These are phyloP conservation scores for Nothoprocta pentlandii DNA, from an alignment of 2,113 vertebrate genomes.

Conservation along the genomic window DNA sequence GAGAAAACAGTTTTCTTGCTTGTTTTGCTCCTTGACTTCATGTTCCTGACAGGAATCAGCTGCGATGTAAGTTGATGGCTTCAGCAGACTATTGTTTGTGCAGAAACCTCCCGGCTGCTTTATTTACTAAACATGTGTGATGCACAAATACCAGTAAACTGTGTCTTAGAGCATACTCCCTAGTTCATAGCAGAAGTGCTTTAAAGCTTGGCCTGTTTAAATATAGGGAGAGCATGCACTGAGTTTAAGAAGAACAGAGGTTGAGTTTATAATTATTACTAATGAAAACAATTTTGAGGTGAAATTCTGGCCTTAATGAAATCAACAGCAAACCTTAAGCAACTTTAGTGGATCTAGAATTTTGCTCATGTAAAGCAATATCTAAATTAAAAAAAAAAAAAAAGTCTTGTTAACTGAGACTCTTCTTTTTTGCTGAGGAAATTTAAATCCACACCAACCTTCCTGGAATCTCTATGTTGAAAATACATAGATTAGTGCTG, in stretches of 20 bases:
- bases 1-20: conserved; percentile 14
- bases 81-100: conserved; percentile 53
- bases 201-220: conserved; percentile 24
- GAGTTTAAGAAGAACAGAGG: not conserved
- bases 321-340: not conserved
- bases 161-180: conserved; percentile 6
- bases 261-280: not conserved
- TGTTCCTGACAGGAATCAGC: conserved; percentile 50
- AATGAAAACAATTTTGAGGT: not conserved
- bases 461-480: not conserved
- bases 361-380: not conserved
- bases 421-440: not conserved
- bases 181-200: conserved; percentile 4
- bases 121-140: conserved; percentile 69
- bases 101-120: conserved; percentile 56
- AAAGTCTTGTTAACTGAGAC: not conserved
- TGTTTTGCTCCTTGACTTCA: conserved; percentile 27
- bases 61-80: conserved; percentile 48
- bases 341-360: not conserved
- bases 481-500: not conserved
- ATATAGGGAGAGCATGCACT: not conserved
- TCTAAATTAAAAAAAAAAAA: not conserved
- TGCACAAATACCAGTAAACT: conserved; percentile 55
- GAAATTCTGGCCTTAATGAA: not conserved
- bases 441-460: not conserved